Conservation (phyloP, 2,888 invertebrate genomes). For the Lysandra bellargus region DNA sequence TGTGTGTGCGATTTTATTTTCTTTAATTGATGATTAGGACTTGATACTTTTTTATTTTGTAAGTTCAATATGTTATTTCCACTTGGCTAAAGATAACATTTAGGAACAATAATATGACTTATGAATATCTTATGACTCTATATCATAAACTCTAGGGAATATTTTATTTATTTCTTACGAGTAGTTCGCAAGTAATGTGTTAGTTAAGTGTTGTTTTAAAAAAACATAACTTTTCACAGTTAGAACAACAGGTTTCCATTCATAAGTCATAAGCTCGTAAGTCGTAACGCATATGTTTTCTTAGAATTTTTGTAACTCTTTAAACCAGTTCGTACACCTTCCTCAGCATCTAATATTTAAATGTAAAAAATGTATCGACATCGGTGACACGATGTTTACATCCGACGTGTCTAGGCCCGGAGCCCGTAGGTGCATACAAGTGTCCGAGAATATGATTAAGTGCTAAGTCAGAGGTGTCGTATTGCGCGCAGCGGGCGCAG, state of each 20-base stretch:
- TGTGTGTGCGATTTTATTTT: no score
- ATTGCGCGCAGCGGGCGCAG: conserved; percentile 69
- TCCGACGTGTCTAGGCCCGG: conserved; percentile 40
- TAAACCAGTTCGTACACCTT: background rate
- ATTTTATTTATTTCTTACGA: no score
- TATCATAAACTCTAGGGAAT: no score
- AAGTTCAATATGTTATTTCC: background rate
- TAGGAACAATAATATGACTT: no score
- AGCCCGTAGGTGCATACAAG: conserved; percentile 60
- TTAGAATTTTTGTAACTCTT: background rate
- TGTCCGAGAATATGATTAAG: conserved; percentile 76
- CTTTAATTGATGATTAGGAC: no score
- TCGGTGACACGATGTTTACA: conserved; percentile 41
- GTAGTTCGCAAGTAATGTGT: no score
- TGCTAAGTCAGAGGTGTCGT: conserved; percentile 75
- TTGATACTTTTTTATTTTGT: background rate
- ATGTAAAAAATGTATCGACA: conserved; percentile 33
- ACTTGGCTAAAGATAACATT: background rate
- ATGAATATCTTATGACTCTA: no score
- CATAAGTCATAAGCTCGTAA: background rate
- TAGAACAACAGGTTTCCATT: background rate
- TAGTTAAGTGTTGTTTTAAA: no score
- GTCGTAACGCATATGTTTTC: background rate
- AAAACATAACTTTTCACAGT: background rate
- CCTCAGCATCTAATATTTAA: background rate